A percentile compares a stretch with the other conserved stretches of the same genome.
Conservation (phyloP, 2,797 vertebrate species). For the Periparus ater region DNA sequence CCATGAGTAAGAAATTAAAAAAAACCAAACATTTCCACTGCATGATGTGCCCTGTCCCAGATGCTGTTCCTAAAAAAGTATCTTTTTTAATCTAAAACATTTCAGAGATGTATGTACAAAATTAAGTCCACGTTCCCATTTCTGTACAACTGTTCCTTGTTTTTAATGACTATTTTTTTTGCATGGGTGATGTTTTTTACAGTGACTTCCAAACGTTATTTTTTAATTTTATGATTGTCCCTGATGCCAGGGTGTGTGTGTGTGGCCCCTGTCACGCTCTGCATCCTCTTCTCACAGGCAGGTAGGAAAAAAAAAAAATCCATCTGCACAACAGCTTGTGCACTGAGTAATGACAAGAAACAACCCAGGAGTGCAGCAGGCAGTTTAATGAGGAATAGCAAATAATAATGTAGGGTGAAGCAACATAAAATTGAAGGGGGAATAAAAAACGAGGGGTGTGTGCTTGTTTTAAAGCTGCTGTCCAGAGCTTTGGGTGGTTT, state of each 20-base stretch:
- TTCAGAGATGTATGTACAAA: not conserved
- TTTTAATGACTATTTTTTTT: not conserved
- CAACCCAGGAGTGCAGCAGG: not conserved
- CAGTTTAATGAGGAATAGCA: not conserved
- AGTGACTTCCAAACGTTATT: not conserved
- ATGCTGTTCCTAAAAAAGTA: not conserved
- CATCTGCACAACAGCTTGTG: not conserved
- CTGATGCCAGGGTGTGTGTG: not conserved
- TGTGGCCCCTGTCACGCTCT: not conserved
- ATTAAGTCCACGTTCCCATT: not conserved
- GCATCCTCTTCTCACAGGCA: not conserved
- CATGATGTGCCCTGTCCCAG: not conserved
- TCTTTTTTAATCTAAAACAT: not conserved
- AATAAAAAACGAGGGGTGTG: fast-evolving
- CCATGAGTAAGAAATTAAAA: not conserved
- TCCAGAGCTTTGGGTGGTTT: fast-evolving
- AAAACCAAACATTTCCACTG: not conserved
- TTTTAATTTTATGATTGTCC: not conserved
- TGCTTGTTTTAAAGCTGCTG: not conserved
- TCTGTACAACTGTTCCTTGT: not conserved
- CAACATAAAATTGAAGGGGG: not conserved
- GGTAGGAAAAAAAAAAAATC: not conserved
- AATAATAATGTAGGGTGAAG: not conserved
- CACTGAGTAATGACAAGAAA: not conserved
- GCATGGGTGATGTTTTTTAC: not conserved